A percentile compares a stretch with the other conserved stretches of the same genome.
These are phyloP conservation scores for Arvicanthis niloticus DNA, from an alignment of 2,113 vertebrate species.

Conservation along the genomic window DNA sequence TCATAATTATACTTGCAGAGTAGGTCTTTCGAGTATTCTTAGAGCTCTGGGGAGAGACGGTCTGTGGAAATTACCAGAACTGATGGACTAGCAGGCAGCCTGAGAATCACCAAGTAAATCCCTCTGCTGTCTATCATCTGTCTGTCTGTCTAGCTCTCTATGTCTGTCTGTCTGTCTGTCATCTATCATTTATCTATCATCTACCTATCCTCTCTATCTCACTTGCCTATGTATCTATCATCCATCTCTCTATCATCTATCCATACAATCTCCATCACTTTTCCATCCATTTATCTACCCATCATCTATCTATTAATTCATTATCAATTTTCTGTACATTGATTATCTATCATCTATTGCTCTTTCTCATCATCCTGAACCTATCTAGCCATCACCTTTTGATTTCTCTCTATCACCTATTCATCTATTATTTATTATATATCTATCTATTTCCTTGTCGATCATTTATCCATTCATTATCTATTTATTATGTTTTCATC, in stretches of 20 bases:
- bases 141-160: neutral
- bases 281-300: neutral
- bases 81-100: neutral
- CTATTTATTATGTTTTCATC: neutral
- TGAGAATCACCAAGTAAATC: neutral
- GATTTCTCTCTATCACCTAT: neutral
- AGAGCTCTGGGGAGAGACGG: neutral
- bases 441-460: neutral
- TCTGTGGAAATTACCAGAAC: neutral
- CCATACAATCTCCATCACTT: neutral
- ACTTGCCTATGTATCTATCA: neutral
- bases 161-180: neutral
- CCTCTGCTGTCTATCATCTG: neutral
- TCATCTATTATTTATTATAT: neutral
- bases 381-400: neutral
- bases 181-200: neutral
- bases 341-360: neutral
- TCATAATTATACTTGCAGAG: conserved; percentile 30
- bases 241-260: neutral
- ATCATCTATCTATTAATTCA: neutral
- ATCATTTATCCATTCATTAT: neutral
- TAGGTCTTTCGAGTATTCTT: conserved; percentile 24
- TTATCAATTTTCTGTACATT: neutral
- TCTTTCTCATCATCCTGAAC: neutral
- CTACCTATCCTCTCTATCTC: neutral